Conservation (phyloP, 2,797 vertebrate genomes). For the Xiphorhynchus erythropygius region DNA sequence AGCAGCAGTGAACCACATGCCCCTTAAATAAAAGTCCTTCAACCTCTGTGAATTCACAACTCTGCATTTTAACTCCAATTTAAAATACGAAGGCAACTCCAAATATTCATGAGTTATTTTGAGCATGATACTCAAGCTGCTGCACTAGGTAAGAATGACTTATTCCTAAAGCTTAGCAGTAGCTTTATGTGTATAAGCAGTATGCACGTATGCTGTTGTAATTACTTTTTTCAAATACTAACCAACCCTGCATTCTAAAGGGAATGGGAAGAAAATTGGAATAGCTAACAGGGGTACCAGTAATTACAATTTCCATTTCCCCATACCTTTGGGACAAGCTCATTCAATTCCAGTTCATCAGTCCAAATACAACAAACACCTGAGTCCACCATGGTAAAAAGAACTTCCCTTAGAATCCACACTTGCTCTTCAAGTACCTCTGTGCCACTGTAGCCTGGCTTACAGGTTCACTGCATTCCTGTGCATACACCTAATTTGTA, state of each 20-base stretch:
- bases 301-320: background rate
- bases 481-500: background rate
- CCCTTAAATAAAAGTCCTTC: rapidly evolving
- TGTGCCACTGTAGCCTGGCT: background rate
- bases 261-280: background rate
- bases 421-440: background rate
- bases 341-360: background rate
- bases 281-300: background rate
- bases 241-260: background rate
- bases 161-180: background rate
- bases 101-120: background rate
- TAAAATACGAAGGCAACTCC: background rate
- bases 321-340: background rate
- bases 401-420: background rate
- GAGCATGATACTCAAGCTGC: background rate
- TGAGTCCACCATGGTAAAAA: background rate
- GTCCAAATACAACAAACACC: background rate
- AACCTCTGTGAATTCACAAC: background rate
- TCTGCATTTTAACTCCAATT: background rate
- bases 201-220: rapidly evolving
- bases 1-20: background rate
- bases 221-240: background rate
- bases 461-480: background rate
- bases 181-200: background rate
- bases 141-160: background rate